Evolutionary conservation across 2,888 invertebrate genomes (phyloP), one percentile per base, ranked within the genome.

Genomic region (Laspeyria flexula): DNA sequence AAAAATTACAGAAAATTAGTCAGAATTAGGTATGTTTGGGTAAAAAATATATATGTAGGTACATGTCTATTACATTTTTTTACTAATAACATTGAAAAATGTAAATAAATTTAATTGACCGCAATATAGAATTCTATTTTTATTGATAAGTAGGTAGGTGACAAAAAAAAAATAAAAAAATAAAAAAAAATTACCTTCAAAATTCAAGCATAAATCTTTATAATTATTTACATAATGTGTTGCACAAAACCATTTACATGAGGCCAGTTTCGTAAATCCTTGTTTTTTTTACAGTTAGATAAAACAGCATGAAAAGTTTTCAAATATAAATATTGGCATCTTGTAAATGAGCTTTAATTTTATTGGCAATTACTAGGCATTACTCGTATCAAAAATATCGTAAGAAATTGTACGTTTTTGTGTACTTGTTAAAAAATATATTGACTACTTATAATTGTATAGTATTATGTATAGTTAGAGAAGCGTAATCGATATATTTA

Each of bases 401-500:
- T 12, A 0, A 31, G 13, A 13, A 31, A 13, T 31, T 31, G n/a
- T 12, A 25, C 25, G 3, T 25, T 25, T 25, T 3, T 25, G 3
- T 3, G 9, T 25, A 25, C 7, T 25, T 21, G 21, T 21, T 3
- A 5, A 21, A 25, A 25, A 1, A 25, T 6, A 25, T 6, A 25
- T 7, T 25, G 25, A 25, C 25, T 25, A 25, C 25, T 7, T 25
- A 25, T n/a, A n/a, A n/a, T n/a, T n/a, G n/a, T n/a, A 25, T 4
- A 25, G 7, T 7, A 25, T 7, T 6, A 25, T 29, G 27, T 41
- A 16, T 39, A 16, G 23, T 21, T 16, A 45, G 3, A 25, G 43
- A 66, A 64, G 66, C 58, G 27, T 35, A 41, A 21, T 48, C 16
- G 39, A 40, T 18, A 41, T 15, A 49, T 43, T 46, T 49, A 65